Conservation (phyloP, 2,113 vertebrate genomes). For the Centrocercus urophasianus region DNA sequence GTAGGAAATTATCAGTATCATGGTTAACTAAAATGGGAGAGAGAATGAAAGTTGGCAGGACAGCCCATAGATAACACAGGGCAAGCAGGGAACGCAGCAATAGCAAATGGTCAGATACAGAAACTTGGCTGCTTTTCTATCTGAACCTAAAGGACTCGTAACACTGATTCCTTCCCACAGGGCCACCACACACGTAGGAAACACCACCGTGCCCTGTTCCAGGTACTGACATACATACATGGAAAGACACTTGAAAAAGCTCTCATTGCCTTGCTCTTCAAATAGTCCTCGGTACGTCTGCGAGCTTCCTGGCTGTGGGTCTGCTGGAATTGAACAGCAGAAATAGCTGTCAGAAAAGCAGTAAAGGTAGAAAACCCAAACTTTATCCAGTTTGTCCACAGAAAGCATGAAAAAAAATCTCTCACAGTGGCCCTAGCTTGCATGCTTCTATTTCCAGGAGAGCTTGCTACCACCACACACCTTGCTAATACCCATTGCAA, state of each 20-base stretch:
- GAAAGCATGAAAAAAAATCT: neutral
- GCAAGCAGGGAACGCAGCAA: neutral
- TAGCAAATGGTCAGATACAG: neutral
- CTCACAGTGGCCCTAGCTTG: neutral
- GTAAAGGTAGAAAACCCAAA: neutral
- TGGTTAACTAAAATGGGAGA: neutral
- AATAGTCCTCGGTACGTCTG: constrained; percentile 60
- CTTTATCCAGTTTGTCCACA: neutral
- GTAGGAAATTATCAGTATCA: neutral
- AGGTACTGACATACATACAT: constrained; percentile 70
- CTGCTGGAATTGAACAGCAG: constrained; percentile 63
- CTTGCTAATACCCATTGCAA: neutral
- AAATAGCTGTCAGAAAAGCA: neutral
- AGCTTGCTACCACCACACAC: neutral
- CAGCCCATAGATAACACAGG: accelerated
- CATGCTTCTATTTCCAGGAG: neutral
- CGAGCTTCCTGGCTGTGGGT: constrained; percentile 49
- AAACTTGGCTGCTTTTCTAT: neutral
- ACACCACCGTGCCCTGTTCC: neutral
- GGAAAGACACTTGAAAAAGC: constrained; percentile 91
- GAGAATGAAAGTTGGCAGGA: neutral
- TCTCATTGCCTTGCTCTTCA: constrained; percentile 81
- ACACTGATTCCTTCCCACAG: neutral
- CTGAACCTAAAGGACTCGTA: neutral
- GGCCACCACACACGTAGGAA: neutral